These are phyloP conservation scores for Amia ocellicauda DNA, from an alignment of 2,113 vertebrate species.

Conservation along the genomic window DNA sequence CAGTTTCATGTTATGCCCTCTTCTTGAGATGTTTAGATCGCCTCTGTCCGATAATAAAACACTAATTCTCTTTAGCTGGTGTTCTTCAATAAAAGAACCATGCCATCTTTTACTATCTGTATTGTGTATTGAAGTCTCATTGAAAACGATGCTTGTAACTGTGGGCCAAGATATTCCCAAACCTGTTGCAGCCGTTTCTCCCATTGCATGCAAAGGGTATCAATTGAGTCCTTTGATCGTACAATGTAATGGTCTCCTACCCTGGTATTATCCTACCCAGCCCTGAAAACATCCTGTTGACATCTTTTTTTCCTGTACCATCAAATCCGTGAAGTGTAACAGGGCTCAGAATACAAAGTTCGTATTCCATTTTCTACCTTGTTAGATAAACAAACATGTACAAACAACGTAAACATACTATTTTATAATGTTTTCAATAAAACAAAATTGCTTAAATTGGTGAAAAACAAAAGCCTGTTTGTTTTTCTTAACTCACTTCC, in stretches of 20 bases:
- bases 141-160: constrained; percentile 7
- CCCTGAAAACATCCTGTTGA: background rate
- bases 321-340: background rate
- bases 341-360: constrained; percentile 25
- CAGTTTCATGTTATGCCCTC: background rate
- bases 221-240: background rate
- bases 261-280: constrained; percentile 36
- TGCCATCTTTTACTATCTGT: constrained; percentile 23
- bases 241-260: background rate
- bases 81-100: constrained; percentile 19
- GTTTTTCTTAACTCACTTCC: too few relatives aligned
- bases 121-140: constrained; percentile 17
- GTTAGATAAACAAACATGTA: constrained; percentile 40
- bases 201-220: background rate
- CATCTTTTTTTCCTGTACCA: constrained; percentile 19
- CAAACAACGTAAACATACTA: constrained; percentile 47
- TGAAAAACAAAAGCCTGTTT: background rate
- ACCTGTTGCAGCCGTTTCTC: background rate
- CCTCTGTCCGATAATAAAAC: constrained; percentile 17
- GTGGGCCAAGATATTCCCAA: constrained; percentile 1
- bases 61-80: constrained; percentile 9
- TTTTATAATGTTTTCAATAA: constrained; percentile 68
- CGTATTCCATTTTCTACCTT: constrained; percentile 41
- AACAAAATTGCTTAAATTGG: constrained; percentile 38
- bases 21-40: constrained; percentile 21